Evolutionary conservation across 1,140 invertebrate species (phyloP), one percentile per base, ranked within the genome.

Genomic region (Megathymus violae): DNA sequence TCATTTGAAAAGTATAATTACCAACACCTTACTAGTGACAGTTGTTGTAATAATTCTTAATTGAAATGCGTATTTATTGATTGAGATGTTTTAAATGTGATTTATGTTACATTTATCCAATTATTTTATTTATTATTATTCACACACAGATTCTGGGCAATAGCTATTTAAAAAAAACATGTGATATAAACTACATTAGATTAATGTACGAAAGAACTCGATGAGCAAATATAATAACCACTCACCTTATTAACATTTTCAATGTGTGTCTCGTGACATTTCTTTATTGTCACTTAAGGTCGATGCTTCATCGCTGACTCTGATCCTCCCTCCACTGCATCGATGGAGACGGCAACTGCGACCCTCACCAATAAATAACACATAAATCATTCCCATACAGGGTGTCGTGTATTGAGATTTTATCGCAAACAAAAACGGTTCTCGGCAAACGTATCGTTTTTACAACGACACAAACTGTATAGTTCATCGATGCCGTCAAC

Each of bases 341-440:
- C 46, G 70, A 62, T 68, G 71, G 43, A 62, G 69, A 22, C 71
- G 71, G 76, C 78, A 74, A 76, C 74, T 64, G 38, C 19, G 47
- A 44, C 67, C 74, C 70, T 64, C 44, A 50, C 59, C 77, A 76
- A 79, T 82, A 84, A 80, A 80, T 80, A 80, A 74, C 68, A 74
- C 67, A 80, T 81, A 79, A 79, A 77, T 78, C 75, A 82, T 74
- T 46, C 11, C 44, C 65, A 62, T 74, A 69, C 69, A 65, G 66
- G 64, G 74, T 73, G 76, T 69, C 70, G 73, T 74, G 68, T 78
- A 77, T 82, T 70, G 69, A 67, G 82, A 85, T 85, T 73, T 78
- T 83, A 82, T 85, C 80, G 69, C 43, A 62, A 67, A 69, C 68
- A 69, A 76, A 78, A 82, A 76, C 76, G 64, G 67, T 76, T 76